phyloP scores from a whole-genome alignment of 2,113 vertebrate genomes.

The Gila orcuttii region DNA sequence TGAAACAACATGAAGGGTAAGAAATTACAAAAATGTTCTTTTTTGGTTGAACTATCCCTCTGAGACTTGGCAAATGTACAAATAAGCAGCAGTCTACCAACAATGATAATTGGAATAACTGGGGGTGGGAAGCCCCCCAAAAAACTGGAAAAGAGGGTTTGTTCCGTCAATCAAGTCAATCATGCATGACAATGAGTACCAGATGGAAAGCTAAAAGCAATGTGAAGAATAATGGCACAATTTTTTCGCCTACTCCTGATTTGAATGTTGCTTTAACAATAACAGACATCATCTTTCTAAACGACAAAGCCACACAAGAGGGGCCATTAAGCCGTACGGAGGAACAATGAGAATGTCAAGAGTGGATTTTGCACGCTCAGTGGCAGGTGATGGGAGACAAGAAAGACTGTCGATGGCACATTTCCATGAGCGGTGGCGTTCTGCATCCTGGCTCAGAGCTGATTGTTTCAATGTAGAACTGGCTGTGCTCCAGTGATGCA shows the following conservation, averaged over 20 bases:
- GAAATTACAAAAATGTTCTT: background rate
- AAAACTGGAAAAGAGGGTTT: background rate
- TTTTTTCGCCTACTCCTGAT: constrained; percentile 3
- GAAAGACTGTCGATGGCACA: constrained; percentile 68
- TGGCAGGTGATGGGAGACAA: constrained; percentile 58
- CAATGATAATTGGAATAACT: constrained; percentile 10
- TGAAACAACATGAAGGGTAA: background rate
- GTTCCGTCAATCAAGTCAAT: constrained; percentile 3
- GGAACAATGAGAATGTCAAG: constrained; percentile 64
- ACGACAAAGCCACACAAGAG: constrained; percentile 19
- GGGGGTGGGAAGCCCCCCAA: background rate
- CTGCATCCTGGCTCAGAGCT: constrained; percentile 54
- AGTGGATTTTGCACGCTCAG: constrained; percentile 60
- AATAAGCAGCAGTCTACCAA: constrained; percentile 7
- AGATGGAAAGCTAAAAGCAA: constrained; percentile 25
- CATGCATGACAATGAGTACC: background rate
- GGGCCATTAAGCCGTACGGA: constrained; percentile 58
- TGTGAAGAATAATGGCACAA: background rate
- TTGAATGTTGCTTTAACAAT: constrained; percentile 11
- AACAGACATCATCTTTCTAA: constrained; percentile 17
- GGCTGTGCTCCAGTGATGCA: constrained; percentile 66
- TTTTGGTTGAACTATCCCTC: background rate
- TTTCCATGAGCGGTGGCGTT: constrained; percentile 64
- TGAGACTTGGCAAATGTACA: constrained; percentile 27
- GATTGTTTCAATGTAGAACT: constrained; percentile 66